Conservation (phyloP, 2,113 vertebrate species). For the Rhagologus leucostigma region DNA sequence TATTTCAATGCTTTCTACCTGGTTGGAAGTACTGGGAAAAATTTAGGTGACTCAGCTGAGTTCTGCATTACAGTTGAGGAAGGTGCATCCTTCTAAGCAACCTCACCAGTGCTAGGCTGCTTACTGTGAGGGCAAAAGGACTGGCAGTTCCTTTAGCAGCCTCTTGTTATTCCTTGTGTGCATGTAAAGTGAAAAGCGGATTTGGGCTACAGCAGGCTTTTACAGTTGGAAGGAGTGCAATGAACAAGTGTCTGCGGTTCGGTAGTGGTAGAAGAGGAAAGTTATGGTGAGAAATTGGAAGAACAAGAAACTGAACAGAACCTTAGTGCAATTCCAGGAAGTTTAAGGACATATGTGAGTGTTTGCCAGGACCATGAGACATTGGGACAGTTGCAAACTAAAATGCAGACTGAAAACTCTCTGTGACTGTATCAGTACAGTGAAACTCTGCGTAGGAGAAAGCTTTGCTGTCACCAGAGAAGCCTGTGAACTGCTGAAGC, state of each 20-base stretch:
- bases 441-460: not conserved
- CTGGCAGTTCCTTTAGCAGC: not conserved
- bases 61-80: not conserved
- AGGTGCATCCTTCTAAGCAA: not conserved
- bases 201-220: not conserved
- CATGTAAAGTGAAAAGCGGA: not conserved
- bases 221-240: not conserved
- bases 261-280: not conserved
- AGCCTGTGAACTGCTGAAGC: not conserved
- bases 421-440: not conserved
- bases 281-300: not conserved
- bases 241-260: not conserved
- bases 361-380: not conserved
- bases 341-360: not conserved
- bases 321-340: not conserved
- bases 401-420: not conserved
- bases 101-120: not conserved
- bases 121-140: not conserved
- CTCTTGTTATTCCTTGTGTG: not conserved
- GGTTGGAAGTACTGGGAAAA: not conserved
- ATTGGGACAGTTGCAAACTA: not conserved
- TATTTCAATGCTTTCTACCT: fast-evolving
- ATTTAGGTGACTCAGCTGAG: not conserved
- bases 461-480: not conserved
- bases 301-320: not conserved